Conservation (phyloP, 2,113 vertebrate species). For the Vidua macroura region DNA sequence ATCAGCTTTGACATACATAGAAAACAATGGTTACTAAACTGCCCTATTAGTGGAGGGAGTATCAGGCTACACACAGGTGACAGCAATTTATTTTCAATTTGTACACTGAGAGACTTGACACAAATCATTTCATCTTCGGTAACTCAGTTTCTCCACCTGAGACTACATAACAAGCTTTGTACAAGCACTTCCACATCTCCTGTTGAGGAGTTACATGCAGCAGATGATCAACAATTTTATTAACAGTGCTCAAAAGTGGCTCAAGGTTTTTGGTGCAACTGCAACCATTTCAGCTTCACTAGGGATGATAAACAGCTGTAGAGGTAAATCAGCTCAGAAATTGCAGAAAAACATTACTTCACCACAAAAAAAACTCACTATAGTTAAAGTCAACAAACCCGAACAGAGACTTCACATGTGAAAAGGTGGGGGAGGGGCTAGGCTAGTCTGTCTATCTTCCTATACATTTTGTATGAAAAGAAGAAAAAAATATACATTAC, state of each 20-base stretch:
- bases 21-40: background rate
- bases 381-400: background rate
- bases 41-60: background rate
- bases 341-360: background rate
- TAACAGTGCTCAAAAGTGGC: background rate
- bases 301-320: background rate
- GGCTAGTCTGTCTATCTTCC: background rate
- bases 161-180: background rate
- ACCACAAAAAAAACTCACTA: background rate
- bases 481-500: background rate
- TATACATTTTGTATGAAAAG: background rate
- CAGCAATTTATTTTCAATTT: background rate
- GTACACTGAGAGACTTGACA: background rate
- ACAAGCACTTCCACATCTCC: background rate
- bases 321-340: background rate
- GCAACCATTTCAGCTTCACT: background rate
- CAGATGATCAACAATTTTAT: background rate
- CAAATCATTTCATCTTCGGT: background rate
- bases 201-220: background rate
- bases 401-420: background rate
- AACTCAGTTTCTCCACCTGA: background rate
- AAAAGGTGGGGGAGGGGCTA: accelerated
- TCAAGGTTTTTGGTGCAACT: background rate
- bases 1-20: background rate
- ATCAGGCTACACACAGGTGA: background rate